phyloP scores from a whole-genome alignment of 2,797 vertebrate genomes.

The Enteromius thamalakanensis region DNA sequence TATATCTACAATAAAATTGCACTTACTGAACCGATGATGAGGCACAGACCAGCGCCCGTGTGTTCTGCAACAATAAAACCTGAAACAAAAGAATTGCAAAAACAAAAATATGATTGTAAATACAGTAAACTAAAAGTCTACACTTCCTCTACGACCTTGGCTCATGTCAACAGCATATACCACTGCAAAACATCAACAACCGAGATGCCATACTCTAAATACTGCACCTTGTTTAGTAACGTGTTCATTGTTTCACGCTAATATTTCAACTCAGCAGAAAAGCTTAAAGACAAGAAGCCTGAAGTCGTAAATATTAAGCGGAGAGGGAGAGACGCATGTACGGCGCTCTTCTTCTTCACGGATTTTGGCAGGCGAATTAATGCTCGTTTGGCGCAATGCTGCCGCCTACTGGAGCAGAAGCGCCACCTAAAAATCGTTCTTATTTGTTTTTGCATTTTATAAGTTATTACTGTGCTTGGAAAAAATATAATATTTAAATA shows the following conservation, averaged over 20 bases:
- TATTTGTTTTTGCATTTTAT: neutral
- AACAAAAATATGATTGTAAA: neutral
- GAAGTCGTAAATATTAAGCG: neutral
- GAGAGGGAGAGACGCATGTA: neutral
- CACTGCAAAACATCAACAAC: neutral
- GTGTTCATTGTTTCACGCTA: constrained; percentile 35
- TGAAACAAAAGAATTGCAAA: constrained; percentile 24
- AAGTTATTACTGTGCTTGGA: neutral
- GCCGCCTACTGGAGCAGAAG: neutral
- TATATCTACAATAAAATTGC: neutral
- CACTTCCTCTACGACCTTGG: constrained; percentile 27
- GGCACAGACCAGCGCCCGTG: constrained; percentile 51
- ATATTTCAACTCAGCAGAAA: neutral
- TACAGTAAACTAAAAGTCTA: neutral
- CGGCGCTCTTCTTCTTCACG: neutral
- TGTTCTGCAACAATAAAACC: constrained; percentile 62
- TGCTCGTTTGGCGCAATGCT: neutral
- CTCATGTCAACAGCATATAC: constrained; percentile 13
- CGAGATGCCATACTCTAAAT: neutral
- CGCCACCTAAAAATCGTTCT: neutral
- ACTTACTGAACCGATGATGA: constrained; percentile 59
- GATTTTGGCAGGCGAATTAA: neutral
- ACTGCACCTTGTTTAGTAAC: constrained; percentile 44
- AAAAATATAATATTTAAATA: neutral
- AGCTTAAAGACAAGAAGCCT: neutral